Percentiles rank a stretch among this genome's conserved stretches.
Evolutionary conservation across 2,888 invertebrate species (phyloP).

Genomic region (Caenorhabditis macrosperma): DNA sequence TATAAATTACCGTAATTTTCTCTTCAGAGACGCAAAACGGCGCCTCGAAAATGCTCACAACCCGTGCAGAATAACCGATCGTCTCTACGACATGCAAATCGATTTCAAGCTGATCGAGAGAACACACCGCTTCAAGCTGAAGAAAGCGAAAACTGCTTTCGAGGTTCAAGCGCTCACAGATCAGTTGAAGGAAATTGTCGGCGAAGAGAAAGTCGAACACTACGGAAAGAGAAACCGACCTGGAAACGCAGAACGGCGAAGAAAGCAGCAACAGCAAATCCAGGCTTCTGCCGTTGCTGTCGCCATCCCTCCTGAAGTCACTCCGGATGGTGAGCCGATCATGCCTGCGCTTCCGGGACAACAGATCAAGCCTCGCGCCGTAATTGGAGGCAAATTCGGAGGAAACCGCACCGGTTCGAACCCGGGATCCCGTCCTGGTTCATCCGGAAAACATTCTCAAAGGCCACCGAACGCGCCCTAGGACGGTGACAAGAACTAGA

Average conservation of each 20-base stretch:
- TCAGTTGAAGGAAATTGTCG: not conserved
- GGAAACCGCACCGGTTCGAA: not conserved
- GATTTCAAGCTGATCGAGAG: not conserved
- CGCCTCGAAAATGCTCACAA: not conserved
- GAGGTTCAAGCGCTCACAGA: not conserved
- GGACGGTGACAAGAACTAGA: too few relatives aligned
- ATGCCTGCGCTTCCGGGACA: not conserved
- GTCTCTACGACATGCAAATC: not conserved
- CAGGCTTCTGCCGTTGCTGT: not conserved
- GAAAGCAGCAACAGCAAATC: not conserved
- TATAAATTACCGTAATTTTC: too few relatives aligned
- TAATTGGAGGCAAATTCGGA: not conserved
- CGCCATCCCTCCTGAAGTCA: not conserved
- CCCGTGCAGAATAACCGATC: not conserved
- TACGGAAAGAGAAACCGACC: not conserved
- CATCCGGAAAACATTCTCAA: too few relatives aligned
- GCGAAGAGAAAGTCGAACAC: not conserved
- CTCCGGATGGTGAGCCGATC: not conserved
- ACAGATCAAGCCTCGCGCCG: not conserved
- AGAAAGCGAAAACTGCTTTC: not conserved
- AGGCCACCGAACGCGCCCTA: too few relatives aligned
- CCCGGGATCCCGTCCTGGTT: too few relatives aligned
- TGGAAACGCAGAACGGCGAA: not conserved
- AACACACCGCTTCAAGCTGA: not conserved
- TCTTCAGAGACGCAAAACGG: not conserved